These are phyloP conservation scores for Cyprinodon tularosa DNA, from an alignment of 2,113 vertebrate genomes.

Conservation along the genomic window DNA sequence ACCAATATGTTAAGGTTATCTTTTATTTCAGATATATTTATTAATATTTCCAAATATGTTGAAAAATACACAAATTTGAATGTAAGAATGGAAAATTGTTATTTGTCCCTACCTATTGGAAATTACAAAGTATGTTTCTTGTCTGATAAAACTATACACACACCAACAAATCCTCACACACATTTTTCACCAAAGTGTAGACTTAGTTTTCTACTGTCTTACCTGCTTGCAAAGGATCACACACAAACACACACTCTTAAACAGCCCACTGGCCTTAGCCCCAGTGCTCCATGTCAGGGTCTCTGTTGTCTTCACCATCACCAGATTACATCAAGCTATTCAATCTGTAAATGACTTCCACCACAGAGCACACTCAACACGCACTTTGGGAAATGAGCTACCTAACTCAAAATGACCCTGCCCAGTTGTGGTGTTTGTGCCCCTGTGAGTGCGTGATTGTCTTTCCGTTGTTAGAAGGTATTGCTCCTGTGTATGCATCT, in stretches of 20 bases:
- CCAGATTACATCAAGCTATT: conserved; percentile 78
- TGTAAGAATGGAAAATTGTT: too few species aligned
- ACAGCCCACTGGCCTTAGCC: conserved; percentile 57
- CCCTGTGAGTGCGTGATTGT: conserved; percentile 39
- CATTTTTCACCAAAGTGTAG: conserved; percentile 25
- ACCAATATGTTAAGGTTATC: too few species aligned
- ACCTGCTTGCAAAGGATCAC: conserved; percentile 25
- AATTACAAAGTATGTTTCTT: too few species aligned
- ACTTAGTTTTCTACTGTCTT: conserved; percentile 27
- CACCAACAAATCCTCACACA: conserved; percentile 13
- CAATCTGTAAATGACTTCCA: conserved; percentile 79
- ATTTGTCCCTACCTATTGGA: too few species aligned
- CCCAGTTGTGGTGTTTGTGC: conserved; percentile 60
- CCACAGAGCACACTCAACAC: conserved; percentile 72
- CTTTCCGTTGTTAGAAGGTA: conserved; percentile 22
- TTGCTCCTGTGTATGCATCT: conserved; percentile 25
- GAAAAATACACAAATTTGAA: too few species aligned
- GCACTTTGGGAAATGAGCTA: conserved; percentile 80
- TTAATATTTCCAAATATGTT: too few species aligned
- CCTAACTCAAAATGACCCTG: conserved; percentile 74
- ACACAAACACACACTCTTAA: conserved; percentile 25
- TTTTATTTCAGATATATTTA: too few species aligned
- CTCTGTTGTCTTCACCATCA: conserved; percentile 74
- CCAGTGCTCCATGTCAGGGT: conserved; percentile 62
- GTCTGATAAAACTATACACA: neutral